Conservation (phyloP, 2,113 vertebrate species). For the Colistium nudipinnis region DNA sequence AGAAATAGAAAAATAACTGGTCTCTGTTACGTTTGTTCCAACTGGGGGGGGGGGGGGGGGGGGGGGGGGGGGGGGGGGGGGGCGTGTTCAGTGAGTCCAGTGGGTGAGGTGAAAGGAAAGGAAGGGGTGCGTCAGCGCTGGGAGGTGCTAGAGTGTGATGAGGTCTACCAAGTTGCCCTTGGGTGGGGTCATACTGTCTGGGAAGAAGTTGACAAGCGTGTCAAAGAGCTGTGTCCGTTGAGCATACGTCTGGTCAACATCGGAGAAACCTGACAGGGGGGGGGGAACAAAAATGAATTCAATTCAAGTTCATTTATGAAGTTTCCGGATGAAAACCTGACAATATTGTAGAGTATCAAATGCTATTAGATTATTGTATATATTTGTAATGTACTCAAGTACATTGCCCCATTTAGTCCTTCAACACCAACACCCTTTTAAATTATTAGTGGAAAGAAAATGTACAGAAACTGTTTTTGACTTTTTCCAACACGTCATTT, state of each 20-base stretch:
- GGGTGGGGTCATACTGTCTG: conserved; percentile 98
- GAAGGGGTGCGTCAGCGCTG: background rate
- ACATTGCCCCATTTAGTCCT: no score
- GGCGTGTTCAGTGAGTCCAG: conserved; percentile 22
- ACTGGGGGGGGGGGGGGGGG: background rate
- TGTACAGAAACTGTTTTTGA: no score
- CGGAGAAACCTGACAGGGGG: conserved; percentile 88
- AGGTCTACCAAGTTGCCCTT: conserved; percentile 99
- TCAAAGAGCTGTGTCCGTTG: conserved; percentile 98
- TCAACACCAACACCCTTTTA: no score
- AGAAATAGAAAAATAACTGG: conserved; percentile 54
- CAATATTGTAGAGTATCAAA: no score
- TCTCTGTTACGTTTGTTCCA: conserved; percentile 14
- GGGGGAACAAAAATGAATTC: background rate
- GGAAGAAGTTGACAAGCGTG: conserved; percentile 98
- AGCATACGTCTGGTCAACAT: conserved; percentile 96
- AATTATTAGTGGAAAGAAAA: no score
- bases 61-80: background rate
- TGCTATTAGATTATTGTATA: no score
- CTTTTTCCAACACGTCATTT: no score
- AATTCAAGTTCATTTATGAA: no score
- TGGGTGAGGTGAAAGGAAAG: background rate
- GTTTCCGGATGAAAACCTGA: no score
- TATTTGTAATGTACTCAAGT: no score
- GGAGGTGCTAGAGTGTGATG: conserved; percentile 89